These are phyloP conservation scores for Menidia beryllina DNA, from an alignment of 2,113 vertebrate species.

Conservation along the genomic window DNA sequence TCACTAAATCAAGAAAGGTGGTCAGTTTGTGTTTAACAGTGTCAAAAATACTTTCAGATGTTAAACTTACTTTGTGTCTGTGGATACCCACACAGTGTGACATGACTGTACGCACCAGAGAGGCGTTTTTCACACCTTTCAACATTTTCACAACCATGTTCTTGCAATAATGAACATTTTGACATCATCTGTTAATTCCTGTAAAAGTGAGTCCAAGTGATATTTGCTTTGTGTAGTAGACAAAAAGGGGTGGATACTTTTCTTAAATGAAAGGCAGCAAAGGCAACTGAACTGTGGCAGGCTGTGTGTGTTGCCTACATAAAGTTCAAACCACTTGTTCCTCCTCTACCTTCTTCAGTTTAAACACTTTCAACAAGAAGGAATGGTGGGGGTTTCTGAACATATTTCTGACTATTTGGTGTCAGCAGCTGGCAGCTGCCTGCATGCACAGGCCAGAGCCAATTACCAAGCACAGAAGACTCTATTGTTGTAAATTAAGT, in stretches of 20 bases:
- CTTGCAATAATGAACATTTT: conserved; percentile 13
- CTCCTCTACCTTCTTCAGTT: not conserved
- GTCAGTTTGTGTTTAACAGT: not conserved
- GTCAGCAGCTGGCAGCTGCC: too few species aligned
- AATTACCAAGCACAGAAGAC: not conserved
- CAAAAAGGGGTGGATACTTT: not conserved
- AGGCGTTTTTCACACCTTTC: conserved; percentile 48
- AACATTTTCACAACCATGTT: conserved; percentile 43
- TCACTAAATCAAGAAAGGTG: not conserved
- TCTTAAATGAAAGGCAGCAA: not conserved
- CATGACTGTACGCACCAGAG: conserved; percentile 1
- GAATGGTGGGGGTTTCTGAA: not conserved
- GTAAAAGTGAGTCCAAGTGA: conserved; percentile 8
- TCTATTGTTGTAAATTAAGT: not conserved
- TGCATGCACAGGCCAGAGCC: too few species aligned
- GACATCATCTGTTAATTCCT: conserved; percentile 24
- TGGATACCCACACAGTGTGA: not conserved
- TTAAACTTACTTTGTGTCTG: not conserved
- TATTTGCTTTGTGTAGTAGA: not conserved
- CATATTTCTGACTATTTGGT: not conserved
- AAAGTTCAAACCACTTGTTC: not conserved
- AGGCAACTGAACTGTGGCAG: not conserved
- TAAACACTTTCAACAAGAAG: not conserved
- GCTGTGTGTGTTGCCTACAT: not conserved
- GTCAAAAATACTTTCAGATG: conserved; percentile 16